Conservation (phyloP, 2,797 vertebrate species). For the Mormyrops attenuatus region DNA sequence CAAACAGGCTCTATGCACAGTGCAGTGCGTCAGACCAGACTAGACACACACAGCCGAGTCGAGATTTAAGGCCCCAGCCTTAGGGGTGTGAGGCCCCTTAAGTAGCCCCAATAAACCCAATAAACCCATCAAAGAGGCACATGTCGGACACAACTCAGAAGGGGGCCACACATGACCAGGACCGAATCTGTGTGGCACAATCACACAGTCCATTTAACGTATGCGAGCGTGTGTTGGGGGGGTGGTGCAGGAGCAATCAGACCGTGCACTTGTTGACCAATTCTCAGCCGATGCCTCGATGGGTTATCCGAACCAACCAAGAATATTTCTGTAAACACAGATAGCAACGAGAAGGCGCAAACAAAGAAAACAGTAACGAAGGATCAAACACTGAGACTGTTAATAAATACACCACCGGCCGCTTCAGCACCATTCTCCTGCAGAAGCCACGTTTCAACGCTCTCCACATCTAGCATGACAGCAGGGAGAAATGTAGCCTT, state of each 20-base stretch:
- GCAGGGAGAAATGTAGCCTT: constrained; percentile 13
- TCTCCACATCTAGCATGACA: constrained; percentile 23
- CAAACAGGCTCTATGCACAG: not conserved
- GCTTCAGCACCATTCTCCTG: constrained; percentile 26
- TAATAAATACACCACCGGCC: not conserved
- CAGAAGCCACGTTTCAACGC: constrained; percentile 20
- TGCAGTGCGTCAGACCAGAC: not conserved
- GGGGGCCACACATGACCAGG: no score
- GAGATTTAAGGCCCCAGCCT: no score
- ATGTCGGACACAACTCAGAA: no score
- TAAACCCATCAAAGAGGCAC: no score
- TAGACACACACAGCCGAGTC: no score
- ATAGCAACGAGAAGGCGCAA: not conserved
- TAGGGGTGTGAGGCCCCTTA: no score
- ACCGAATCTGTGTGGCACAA: no score
- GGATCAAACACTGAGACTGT: constrained; percentile 44
- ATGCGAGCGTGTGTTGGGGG: no score
- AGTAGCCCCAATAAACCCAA: no score
- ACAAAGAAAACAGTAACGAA: constrained; percentile 43
- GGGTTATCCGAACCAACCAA: not conserved
- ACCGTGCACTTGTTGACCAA: not conserved
- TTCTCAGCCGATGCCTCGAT: not conserved
- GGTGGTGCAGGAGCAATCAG: not conserved
- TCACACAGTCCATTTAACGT: no score
- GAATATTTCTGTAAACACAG: not conserved